Evolutionary conservation across 2,888 invertebrate species (phyloP).

Genomic region (Dione vanillae): DNA sequence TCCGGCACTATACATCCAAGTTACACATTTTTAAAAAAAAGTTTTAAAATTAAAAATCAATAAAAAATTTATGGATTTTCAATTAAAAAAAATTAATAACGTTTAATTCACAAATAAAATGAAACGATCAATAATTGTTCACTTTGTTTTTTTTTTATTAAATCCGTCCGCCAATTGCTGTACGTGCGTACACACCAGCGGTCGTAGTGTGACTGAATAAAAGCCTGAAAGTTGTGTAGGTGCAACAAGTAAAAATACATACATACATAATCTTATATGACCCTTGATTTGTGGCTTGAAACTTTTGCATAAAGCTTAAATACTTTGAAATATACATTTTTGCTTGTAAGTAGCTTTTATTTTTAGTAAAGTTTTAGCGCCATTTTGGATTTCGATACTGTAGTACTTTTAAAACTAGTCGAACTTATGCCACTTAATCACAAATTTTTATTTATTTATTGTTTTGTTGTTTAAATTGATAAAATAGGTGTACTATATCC

Average conservation of each 20-base stretch:
- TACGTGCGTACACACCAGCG: slow-evolving; percentile 52
- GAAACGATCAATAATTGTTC: slow-evolving; percentile 13
- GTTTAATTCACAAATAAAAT: slow-evolving; percentile 19
- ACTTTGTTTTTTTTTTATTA: slow-evolving; percentile 25
- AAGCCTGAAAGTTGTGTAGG: slow-evolving; percentile 53
- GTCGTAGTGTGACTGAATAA: slow-evolving; percentile 53
- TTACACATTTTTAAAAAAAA: slow-evolving; percentile 24
- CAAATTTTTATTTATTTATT: too few relatives aligned
- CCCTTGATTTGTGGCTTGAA: slow-evolving; percentile 39
- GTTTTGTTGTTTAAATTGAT: too few relatives aligned
- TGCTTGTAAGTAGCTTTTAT: slow-evolving; percentile 2
- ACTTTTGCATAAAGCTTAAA: slow-evolving; percentile 23
- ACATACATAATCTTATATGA: slow-evolving; percentile 32
- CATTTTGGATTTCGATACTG: not conserved
- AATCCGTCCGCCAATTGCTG: slow-evolving; percentile 12
- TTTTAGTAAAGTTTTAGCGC: not conserved
- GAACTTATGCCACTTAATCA: too few relatives aligned
- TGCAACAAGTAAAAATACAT: slow-evolving; percentile 64
- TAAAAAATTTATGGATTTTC: not conserved
- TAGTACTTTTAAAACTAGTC: not conserved
- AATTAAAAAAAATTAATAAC: not conserved
- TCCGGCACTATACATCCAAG: slow-evolving; percentile 29
- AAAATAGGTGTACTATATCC: too few relatives aligned
- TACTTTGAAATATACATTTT: slow-evolving; percentile 2
- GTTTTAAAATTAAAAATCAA: not conserved